Percentiles rank a stretch among this genome's conserved stretches.
Conservation (phyloP, 2,888 invertebrate genomes). For the Apomyelois bistriatella region DNA sequence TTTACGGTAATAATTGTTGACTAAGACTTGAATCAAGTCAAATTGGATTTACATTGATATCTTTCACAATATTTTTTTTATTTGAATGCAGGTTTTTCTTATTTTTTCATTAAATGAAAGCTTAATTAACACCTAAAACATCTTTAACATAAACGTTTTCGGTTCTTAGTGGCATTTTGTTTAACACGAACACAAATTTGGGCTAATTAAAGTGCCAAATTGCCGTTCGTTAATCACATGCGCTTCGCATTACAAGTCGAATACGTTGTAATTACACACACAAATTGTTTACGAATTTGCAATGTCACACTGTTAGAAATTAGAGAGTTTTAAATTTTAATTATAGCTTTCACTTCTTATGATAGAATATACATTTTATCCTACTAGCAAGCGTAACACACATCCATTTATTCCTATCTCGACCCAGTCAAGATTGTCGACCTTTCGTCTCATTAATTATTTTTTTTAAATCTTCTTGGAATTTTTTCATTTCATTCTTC, state of each 20-base stretch:
- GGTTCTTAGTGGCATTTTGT: slow-evolving; percentile 18
- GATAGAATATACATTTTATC: slow-evolving; percentile 4
- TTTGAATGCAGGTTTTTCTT: background rate
- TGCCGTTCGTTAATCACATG: slow-evolving; percentile 46
- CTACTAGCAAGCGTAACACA: background rate
- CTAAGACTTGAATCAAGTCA: no score
- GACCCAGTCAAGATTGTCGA: no score
- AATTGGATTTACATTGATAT: background rate
- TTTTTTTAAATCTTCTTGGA: no score
- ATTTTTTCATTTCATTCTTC: slow-evolving; percentile 16
- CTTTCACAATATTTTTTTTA: background rate
- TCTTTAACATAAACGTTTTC: background rate
- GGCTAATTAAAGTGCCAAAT: slow-evolving; percentile 56
- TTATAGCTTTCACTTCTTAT: slow-evolving; percentile 58
- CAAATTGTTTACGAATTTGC: slow-evolving; percentile 53
- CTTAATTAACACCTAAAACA: background rate
- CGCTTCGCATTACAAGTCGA: slow-evolving; percentile 56
- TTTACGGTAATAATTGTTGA: no score
- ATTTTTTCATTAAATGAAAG: background rate
- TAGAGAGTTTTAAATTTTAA: slow-evolving; percentile 70
- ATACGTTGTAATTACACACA: slow-evolving; percentile 63
- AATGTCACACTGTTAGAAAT: slow-evolving; percentile 64
- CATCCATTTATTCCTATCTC: no score
- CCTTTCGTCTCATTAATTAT: no score
- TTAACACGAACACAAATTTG: slow-evolving; percentile 13